These are phyloP conservation scores for Cassiopea andromeda DNA, from an alignment of 30 jellyfish, hydroid and myxozoan genomes.

Conservation along the genomic window DNA sequence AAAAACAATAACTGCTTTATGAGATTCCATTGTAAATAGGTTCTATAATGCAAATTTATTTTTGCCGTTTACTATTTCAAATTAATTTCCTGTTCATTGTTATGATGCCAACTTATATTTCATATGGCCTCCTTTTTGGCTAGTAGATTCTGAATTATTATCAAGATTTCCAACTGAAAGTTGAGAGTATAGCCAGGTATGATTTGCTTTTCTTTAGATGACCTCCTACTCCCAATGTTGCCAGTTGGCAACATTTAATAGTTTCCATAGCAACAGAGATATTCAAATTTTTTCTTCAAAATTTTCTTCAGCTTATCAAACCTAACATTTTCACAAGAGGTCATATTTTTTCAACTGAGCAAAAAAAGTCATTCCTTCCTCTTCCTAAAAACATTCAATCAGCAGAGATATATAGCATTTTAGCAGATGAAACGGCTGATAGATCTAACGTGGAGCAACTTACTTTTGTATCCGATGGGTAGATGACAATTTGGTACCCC, in stretches of 20 bases:
- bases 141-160: background rate
- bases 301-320: background rate
- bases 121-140: too few relatives aligned
- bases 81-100: background rate
- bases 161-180: background rate
- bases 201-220: background rate
- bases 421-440: too few relatives aligned
- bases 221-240: background rate
- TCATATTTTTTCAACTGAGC: background rate
- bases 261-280: background rate
- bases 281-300: background rate
- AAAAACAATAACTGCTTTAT: slow-evolving; percentile 9
- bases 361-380: too few relatives aligned
- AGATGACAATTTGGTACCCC: too few relatives aligned
- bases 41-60: background rate
- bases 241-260: background rate
- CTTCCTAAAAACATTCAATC: too few relatives aligned
- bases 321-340: background rate
- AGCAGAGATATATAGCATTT: too few relatives aligned
- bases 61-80: background rate
- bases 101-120: background rate
- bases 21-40: background rate
- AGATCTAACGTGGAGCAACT: too few relatives aligned
- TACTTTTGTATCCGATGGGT: too few relatives aligned
- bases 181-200: background rate